A percentile compares a stretch with the other conserved stretches of the same genome.
Evolutionary conservation across 2,888 invertebrate species (phyloP).

Genomic region (Diadegma fenestrale): DNA sequence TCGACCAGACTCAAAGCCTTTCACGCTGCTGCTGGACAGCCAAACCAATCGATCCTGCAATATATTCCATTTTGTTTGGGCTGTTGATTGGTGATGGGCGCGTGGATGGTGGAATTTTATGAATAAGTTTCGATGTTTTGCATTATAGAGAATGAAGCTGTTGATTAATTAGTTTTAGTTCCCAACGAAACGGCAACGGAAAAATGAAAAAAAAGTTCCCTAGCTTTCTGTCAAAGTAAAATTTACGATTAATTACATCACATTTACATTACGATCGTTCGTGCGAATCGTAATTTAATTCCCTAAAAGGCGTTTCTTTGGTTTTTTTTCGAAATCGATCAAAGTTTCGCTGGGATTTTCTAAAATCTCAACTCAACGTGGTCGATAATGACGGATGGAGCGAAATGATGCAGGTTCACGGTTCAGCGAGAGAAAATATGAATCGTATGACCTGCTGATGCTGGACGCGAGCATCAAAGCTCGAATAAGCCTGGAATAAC

Average conservation of each 20-base stretch:
- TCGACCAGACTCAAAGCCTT: neutral
- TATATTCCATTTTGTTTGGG: neutral
- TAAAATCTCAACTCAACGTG: neutral
- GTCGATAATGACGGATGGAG: constrained; percentile 45
- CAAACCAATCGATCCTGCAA: neutral
- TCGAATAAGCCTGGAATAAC: constrained; percentile 25
- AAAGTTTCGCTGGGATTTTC: neutral
- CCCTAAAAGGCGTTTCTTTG: neutral
- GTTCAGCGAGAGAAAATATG: constrained; percentile 46
- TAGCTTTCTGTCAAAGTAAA: neutral
- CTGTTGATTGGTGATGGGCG: neutral
- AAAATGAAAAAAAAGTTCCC: no score
- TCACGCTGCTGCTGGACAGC: neutral
- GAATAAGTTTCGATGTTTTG: neutral
- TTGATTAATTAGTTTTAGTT: no score
- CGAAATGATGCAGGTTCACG: constrained; percentile 19
- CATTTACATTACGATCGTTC: neutral
- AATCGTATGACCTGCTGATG: constrained; percentile 19
- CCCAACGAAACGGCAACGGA: no score
- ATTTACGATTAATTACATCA: neutral
- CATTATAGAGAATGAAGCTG: no score
- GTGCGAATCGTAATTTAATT: neutral
- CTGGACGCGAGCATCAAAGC: neutral
- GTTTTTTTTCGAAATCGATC: neutral
- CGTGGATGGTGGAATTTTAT: neutral